Percentiles rank a stretch among this genome's conserved stretches.
Conservation (phyloP, 2,797 vertebrate species). For the Arrhamphus sclerolepis region DNA sequence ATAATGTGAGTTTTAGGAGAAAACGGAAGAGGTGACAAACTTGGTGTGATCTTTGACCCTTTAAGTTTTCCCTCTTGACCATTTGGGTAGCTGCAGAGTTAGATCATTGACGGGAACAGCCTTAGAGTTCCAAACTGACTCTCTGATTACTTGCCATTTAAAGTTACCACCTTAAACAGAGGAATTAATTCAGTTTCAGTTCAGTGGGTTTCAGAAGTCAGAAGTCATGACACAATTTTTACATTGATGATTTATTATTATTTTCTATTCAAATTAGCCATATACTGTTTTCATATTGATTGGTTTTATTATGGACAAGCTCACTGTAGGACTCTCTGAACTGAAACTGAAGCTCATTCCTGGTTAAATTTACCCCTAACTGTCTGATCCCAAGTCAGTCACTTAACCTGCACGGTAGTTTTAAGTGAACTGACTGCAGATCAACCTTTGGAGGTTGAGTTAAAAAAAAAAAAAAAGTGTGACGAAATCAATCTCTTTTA, state of each 20-base stretch:
- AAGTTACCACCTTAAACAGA: constrained; percentile 28
- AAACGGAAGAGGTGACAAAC: constrained; percentile 41
- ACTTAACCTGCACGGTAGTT: constrained; percentile 9
- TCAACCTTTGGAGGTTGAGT: constrained; percentile 32
- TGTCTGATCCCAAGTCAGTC: constrained; percentile 52
- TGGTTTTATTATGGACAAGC: constrained; percentile 18
- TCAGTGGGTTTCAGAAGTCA: constrained; percentile 39
- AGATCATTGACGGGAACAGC: constrained; percentile 47
- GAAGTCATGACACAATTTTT: constrained; percentile 29
- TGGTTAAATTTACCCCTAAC: constrained; percentile 18
- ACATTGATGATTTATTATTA: constrained; percentile 35
- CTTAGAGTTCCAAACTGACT: constrained; percentile 52
- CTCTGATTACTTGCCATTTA: constrained; percentile 42
- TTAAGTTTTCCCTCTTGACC: constrained; percentile 53
- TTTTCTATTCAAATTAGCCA: constrained; percentile 55
- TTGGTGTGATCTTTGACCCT: constrained; percentile 49
- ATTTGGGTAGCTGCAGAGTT: constrained; percentile 52
- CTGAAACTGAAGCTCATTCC: constrained; percentile 62
- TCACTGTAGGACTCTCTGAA: constrained; percentile 32
- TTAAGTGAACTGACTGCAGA: constrained; percentile 34
- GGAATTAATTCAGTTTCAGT: constrained; percentile 58
- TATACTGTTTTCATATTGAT: constrained; percentile 46
- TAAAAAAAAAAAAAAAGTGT: constrained; percentile 10
- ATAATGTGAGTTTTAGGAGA: constrained; percentile 57
- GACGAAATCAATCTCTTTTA: constrained; percentile 55